Evolutionary conservation across 1,140 invertebrate genomes (phyloP).

Genomic region (Achroia grisella): DNA sequence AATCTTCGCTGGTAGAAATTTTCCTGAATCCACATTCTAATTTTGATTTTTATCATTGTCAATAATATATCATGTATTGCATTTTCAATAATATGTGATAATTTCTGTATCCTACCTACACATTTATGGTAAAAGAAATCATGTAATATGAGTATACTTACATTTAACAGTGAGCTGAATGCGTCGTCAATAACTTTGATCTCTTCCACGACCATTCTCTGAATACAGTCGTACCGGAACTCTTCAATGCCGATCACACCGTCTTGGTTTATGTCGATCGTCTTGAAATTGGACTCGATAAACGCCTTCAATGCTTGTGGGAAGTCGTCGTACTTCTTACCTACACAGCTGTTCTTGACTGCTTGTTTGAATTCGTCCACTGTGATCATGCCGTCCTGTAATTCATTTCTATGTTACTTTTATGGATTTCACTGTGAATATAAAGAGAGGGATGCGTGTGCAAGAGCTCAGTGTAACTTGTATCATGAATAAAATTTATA

Average conservation of each 20-base stretch:
- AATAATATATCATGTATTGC: too few relatives aligned
- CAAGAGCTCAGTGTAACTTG: conserved; percentile 1
- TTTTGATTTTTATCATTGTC: too few relatives aligned
- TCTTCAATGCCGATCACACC: conserved; percentile 85
- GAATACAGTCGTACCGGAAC: conserved; percentile 87
- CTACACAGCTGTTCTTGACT: conserved; percentile 86
- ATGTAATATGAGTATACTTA: too few relatives aligned
- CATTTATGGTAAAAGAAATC: too few relatives aligned
- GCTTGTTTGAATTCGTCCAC: conserved; percentile 88
- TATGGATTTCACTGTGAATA: too few relatives aligned
- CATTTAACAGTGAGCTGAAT: conserved; percentile 83
- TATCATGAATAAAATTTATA: too few relatives aligned
- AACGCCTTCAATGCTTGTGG: conserved; percentile 88
- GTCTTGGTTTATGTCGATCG: conserved; percentile 86
- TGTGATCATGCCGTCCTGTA: conserved; percentile 86
- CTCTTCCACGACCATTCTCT: conserved; percentile 83
- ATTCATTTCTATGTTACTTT: conserved; percentile 5
- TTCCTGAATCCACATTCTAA: too few relatives aligned
- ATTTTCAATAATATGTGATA: too few relatives aligned
- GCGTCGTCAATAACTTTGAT: conserved; percentile 84
- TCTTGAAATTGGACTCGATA: conserved; percentile 86
- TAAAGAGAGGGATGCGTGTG: neutral
- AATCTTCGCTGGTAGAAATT: too few relatives aligned
- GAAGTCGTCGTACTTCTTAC: conserved; percentile 84
- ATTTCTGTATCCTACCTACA: too few relatives aligned